A percentile compares a stretch with the other conserved stretches of the same genome.
phyloP scores from a whole-genome alignment of 2,797 vertebrate genomes.

The Pelobates cultripes region DNA sequence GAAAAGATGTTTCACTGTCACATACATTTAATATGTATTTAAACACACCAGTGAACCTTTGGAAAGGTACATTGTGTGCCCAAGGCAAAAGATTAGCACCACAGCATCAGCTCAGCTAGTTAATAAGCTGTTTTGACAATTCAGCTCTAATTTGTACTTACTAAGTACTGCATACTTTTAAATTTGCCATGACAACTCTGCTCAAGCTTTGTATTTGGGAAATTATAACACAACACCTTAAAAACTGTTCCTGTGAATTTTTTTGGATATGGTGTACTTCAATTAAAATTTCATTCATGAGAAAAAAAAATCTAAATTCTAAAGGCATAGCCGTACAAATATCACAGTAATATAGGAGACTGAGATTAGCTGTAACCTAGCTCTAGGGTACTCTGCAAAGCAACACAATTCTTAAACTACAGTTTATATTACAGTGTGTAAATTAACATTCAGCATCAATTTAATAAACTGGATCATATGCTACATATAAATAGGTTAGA shows the following conservation, averaged over 20 bases:
- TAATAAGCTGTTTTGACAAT: conserved; percentile 61
- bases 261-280: neutral
- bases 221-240: neutral
- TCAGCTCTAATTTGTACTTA: conserved; percentile 57
- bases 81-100: conserved; percentile 57
- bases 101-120: conserved; percentile 53
- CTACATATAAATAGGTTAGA: too few relatives aligned
- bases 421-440: too few relatives aligned
- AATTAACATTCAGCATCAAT: too few relatives aligned
- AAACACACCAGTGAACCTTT: conserved; percentile 56
- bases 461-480: too few relatives aligned
- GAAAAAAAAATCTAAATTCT: neutral
- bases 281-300: neutral
- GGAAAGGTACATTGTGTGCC: conserved; percentile 59
- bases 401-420: too few relatives aligned
- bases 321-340: neutral
- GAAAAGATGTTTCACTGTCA: conserved; percentile 45
- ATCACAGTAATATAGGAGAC: neutral
- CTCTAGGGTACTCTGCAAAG: too few relatives aligned
- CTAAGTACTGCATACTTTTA: conserved; percentile 34
- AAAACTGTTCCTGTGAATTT: neutral
- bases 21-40: conserved; percentile 49
- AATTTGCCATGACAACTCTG: conserved; percentile 23
- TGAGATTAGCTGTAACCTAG: neutral
- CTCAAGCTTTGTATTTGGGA: conserved; percentile 20